A percentile compares a stretch with the other conserved stretches of the same genome.
Conservation (phyloP, 2,113 vertebrate genomes). For the Helogale parvula region DNA sequence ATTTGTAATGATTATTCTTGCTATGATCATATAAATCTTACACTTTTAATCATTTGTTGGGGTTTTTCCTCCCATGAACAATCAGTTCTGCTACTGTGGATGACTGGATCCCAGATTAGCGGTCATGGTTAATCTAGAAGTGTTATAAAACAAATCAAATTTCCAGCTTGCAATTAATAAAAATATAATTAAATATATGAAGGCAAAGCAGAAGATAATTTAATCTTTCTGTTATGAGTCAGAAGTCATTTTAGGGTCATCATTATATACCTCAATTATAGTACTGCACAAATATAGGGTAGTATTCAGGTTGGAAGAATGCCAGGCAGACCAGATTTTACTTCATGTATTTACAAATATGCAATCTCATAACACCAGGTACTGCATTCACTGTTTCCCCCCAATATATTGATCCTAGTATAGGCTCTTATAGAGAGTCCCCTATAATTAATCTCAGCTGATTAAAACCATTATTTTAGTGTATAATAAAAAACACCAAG, state of each 20-base stretch:
- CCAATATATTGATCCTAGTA: not conserved
- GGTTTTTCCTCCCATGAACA: not conserved
- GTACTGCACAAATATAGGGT: not conserved
- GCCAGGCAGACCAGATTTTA: not conserved
- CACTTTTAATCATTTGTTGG: not conserved
- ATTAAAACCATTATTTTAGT: slow-evolving; percentile 16
- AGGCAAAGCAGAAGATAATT: slow-evolving; percentile 41
- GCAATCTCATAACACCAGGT: not conserved
- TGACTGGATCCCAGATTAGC: not conserved
- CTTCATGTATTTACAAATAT: not conserved
- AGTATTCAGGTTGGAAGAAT: not conserved
- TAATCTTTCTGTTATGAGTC: slow-evolving; percentile 58
- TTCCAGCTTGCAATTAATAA: slow-evolving; percentile 58
- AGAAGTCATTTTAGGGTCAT: slow-evolving; percentile 37
- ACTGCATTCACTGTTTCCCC: not conserved
- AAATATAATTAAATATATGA: slow-evolving; percentile 64
- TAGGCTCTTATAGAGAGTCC: not conserved
- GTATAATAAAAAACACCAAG: not conserved
- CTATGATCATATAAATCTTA: not conserved
- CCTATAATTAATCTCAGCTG: slow-evolving; percentile 2
- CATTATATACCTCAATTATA: slow-evolving; percentile 11
- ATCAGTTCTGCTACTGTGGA: not conserved
- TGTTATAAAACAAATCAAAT: slow-evolving; percentile 35
- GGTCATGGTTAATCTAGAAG: slow-evolving; percentile 35
- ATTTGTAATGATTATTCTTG: slow-evolving; percentile 24